Base-by-base conservation (phyloP, 1,140 invertebrate genomes). In the Aphelenchoides besseyi region DNA sequence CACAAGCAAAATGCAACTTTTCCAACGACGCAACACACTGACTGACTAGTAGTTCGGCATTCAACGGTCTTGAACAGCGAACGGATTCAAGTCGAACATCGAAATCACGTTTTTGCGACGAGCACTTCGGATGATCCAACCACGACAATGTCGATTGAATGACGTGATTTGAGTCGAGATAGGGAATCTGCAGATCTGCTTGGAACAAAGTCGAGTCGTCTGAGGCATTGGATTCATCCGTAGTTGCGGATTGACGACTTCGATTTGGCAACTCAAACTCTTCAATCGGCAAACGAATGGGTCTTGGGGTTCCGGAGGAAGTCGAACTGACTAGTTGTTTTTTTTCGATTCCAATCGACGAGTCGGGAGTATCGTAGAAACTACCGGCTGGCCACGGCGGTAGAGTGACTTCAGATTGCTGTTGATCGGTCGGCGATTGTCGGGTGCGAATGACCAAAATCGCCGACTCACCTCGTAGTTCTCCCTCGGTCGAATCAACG, bases 401-500 rank as follows among this genome's bases (percentile, higher is more conserved):
- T 35, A 64, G 67, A 26, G 57, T 62, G 67, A 48, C 41, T 2
- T 68, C 61, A 70, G 41, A 67, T 30, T 53, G 23, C 5, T 28
- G 55, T 33, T 5, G 26, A 28, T 59, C 55, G 18, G 55, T 8
- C 5, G 55, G 18, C 55, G 55, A 59, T 33, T 5, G 5, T 28
- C 55, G 5, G 5, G 74, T 75, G 23, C 66, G 33, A 30, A 75
- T 30, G 28, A 79, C 66, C 2, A 73, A n/a, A 23, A 77, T 35
- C 0, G 75, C 77, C n/a, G 75, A 62, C 32, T 82, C 80, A 23
- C 80, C 80, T 1, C 77, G 70, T 26, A 82, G 59, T 54, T 82
- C 80, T 23, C 80, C 80, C 54, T 82, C 80, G 0, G 37, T 70
- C 16, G 80, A 81, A 28, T 82, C 80, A 0, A 78, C 80, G 2